phyloP scores from a whole-genome alignment of 1,140 invertebrate species.

The Fopius arisanus region DNA sequence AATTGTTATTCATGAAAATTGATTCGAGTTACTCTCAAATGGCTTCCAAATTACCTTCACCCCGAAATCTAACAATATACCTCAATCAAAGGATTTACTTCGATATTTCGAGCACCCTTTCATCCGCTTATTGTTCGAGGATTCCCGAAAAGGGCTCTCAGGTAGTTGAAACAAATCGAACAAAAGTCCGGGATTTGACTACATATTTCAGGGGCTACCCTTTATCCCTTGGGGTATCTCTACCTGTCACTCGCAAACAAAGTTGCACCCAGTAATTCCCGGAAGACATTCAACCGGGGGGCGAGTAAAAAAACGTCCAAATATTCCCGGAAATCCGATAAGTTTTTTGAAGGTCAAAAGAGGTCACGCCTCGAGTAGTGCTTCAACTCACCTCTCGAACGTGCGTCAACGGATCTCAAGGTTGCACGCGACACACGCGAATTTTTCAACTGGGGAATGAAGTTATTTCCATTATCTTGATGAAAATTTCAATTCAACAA shows the following conservation, averaged over 20 bases:
- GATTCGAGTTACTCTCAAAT: no score
- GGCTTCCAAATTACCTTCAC: no score
- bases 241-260: not conserved
- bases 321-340: not conserved
- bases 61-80: not conserved
- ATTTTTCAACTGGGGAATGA: no score
- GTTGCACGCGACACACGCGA: not conserved
- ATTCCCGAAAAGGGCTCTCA: not conserved
- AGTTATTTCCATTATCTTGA: no score
- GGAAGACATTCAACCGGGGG: not conserved
- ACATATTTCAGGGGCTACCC: not conserved
- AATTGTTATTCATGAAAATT: no score
- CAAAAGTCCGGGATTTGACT: not conserved
- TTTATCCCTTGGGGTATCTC: not conserved
- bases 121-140: not conserved
- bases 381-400: not conserved
- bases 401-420: not conserved
- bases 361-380: not conserved
- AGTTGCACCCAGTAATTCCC: not conserved
- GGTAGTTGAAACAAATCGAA: constrained; percentile 11
- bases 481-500: no score
- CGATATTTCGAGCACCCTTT: not conserved
- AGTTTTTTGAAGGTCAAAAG: not conserved
- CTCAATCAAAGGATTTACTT: not conserved
- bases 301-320: not conserved